Evolutionary conservation across 2,113 vertebrate genomes (phyloP).

Genomic region (Ictalurus furcatus): DNA sequence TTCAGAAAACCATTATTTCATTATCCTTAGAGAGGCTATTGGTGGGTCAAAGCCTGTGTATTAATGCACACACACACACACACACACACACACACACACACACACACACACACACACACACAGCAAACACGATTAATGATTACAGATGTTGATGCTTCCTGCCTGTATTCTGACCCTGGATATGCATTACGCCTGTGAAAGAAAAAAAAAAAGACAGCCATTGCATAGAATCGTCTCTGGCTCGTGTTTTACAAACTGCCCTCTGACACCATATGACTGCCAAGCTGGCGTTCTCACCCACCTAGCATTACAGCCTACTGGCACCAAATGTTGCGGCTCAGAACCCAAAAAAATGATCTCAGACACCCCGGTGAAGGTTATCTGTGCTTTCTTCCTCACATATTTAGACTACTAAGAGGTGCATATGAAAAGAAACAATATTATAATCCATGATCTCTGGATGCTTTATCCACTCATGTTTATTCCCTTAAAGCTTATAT

Average conservation of each 20-base stretch:
- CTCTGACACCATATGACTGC: not conserved
- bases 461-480: not conserved
- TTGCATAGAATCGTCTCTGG: not conserved
- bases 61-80: not conserved
- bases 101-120: not conserved
- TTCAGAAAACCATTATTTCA: not conserved
- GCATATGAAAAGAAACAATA: not conserved
- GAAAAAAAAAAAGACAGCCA: not conserved
- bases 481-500: conserved; percentile 25
- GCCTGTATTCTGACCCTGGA: not conserved
- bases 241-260: not conserved
- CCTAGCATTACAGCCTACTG: not conserved
- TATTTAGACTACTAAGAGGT: not conserved
- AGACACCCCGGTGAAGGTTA: conserved; percentile 8
- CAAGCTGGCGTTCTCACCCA: conserved; percentile 13
- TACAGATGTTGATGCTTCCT: not conserved
- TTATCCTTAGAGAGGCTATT: not conserved
- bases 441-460: not conserved
- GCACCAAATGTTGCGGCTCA: not conserved
- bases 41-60: not conserved
- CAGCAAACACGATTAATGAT: not conserved
- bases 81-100: not conserved
- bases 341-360: not conserved
- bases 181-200: no score
- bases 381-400: not conserved